Evolutionary conservation across 2,797 vertebrate species (phyloP).

Genomic region (Garrulus glandarius): DNA sequence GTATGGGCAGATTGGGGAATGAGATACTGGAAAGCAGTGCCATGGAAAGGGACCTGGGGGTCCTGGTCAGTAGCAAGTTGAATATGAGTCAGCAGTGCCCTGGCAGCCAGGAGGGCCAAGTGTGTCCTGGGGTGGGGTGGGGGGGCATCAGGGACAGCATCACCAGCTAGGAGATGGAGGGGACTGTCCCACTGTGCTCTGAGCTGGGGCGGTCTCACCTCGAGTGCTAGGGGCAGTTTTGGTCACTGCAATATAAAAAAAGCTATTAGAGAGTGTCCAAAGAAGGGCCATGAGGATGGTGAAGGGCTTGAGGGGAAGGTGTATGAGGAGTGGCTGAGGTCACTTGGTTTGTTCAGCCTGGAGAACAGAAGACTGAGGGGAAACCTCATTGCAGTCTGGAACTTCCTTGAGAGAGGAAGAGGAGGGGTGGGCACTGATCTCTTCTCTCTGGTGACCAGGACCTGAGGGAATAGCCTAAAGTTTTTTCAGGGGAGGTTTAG

Average conservation of each 20-base stretch:
- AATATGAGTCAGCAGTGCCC: background rate
- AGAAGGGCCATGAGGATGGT: background rate
- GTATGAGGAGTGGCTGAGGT: no score
- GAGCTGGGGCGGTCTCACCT: fast-evolving
- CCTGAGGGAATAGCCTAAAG: no score
- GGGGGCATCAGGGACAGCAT: background rate
- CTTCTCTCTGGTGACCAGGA: no score
- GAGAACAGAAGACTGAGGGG: background rate
- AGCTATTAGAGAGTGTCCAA: background rate
- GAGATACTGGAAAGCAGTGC: fast-evolving
- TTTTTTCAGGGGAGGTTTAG: fast-evolving
- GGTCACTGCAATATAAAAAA: background rate
- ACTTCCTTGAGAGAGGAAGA: no score
- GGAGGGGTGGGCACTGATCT: no score
- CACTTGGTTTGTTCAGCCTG: background rate
- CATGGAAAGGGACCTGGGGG: fast-evolving
- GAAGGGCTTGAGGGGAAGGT: background rate
- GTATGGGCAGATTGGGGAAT: background rate
- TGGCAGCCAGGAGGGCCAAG: background rate
- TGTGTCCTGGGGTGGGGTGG: fast-evolving
- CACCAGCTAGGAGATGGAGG: fast-evolving
- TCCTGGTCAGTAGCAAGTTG: background rate
- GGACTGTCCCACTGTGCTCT: background rate
- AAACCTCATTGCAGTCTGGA: background rate
- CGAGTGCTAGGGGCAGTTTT: fast-evolving